A percentile compares a stretch with the other conserved stretches of the same genome.
These are phyloP conservation scores for Odontesthes bonariensis DNA, from an alignment of 2,113 vertebrate genomes.

Conservation along the genomic window DNA sequence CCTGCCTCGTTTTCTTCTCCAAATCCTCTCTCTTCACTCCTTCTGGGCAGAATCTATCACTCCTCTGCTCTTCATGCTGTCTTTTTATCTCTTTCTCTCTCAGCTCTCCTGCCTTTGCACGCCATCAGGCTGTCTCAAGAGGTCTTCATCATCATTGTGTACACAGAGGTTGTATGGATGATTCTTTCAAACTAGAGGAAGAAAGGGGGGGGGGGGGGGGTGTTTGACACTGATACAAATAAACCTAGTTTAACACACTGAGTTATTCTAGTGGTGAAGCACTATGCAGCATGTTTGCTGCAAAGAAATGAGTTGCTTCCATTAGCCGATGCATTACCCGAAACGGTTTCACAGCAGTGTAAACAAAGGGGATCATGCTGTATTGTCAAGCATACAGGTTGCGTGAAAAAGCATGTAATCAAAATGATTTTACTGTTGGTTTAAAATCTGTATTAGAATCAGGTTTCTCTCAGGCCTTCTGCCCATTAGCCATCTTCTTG, in stretches of 20 bases:
- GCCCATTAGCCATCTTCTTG: neutral
- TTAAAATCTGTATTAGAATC: neutral
- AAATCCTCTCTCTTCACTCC: slow-evolving; percentile 47
- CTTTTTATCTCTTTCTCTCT: slow-evolving; percentile 24
- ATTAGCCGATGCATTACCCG: slow-evolving; percentile 1
- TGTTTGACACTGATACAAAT: slow-evolving; percentile 17
- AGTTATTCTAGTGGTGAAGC: neutral
- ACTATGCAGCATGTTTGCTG: neutral
- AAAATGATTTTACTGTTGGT: no score
- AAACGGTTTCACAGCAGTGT: neutral
- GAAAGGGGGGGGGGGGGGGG: neutral
- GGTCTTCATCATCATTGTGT: slow-evolving; percentile 48
- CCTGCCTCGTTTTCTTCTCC: slow-evolving; percentile 28
- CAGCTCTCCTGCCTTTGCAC: slow-evolving; percentile 44
- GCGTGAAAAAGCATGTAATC: neutral
- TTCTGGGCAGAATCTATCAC: slow-evolving; percentile 23
- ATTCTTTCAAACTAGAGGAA: slow-evolving; percentile 25
- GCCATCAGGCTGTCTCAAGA: slow-evolving; percentile 50
- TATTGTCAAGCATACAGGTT: neutral
- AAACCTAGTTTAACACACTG: slow-evolving; percentile 5
- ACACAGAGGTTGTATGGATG: slow-evolving; percentile 27
- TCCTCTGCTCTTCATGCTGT: slow-evolving; percentile 19
- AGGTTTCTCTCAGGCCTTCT: neutral
- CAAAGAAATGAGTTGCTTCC: neutral
- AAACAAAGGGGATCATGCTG: neutral